Conservation (phyloP, 1,140 invertebrate species). For the Arion vulgaris region DNA sequence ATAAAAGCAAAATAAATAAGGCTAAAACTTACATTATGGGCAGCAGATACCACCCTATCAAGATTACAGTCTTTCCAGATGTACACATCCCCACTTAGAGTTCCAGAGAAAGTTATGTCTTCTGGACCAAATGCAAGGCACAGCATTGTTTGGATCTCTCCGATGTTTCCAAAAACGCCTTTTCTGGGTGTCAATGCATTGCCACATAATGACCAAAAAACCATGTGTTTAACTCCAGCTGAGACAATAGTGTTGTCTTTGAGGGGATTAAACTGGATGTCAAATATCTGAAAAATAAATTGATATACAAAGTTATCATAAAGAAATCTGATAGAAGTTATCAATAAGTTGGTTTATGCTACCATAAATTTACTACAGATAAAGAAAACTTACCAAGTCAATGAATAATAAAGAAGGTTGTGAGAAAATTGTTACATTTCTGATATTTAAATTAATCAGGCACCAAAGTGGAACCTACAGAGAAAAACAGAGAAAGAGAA, state of each 20-base stretch:
- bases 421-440: not conserved
- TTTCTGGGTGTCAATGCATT: constrained; percentile 71
- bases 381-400: not conserved
- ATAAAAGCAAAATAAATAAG: no score
- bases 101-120: constrained; percentile 67
- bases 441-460: no score
- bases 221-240: constrained; percentile 73
- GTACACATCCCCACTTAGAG: constrained; percentile 71
- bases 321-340: no score
- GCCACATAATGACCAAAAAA: constrained; percentile 72
- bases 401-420: not conserved
- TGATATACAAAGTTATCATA: not conserved
- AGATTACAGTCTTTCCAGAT: constrained; percentile 69
- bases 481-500: no score
- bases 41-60: constrained; percentile 60
- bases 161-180: constrained; percentile 71
- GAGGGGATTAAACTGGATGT: constrained; percentile 69
- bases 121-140: constrained; percentile 68
- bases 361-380: no score
- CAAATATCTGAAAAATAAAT: constrained; percentile 67
- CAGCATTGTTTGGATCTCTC: constrained; percentile 72
- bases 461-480: no score
- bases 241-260: constrained; percentile 68
- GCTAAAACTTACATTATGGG: constrained; percentile 66
- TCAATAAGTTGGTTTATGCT: no score